These are phyloP conservation scores for Lathamus discolor DNA, from an alignment of 2,113 vertebrate genomes.

Conservation along the genomic window DNA sequence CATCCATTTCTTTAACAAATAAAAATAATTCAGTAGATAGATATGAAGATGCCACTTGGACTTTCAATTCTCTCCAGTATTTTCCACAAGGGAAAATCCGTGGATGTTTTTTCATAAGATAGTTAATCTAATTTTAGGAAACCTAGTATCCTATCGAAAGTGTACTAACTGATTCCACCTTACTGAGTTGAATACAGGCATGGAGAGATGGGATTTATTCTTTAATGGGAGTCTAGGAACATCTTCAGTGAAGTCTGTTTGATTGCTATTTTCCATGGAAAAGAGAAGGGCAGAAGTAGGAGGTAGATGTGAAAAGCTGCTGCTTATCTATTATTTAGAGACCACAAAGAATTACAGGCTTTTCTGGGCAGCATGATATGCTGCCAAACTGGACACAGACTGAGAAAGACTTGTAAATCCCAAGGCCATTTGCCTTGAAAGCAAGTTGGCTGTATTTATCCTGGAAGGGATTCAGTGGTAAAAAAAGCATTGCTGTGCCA, in stretches of 20 bases:
- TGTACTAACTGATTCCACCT: not conserved
- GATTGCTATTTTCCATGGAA: not conserved
- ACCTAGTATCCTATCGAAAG: not conserved
- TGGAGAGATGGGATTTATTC: not conserved
- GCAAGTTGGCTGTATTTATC: not conserved
- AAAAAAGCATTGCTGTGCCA: not conserved
- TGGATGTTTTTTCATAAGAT: not conserved
- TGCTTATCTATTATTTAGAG: not conserved
- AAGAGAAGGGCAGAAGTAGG: not conserved
- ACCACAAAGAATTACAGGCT: not conserved
- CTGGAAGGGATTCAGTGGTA: not conserved
- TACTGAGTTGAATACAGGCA: not conserved
- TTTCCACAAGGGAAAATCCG: not conserved
- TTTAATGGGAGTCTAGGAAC: not conserved
- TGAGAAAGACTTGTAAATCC: not conserved
- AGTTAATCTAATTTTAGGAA: not conserved
- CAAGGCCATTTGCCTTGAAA: not conserved
- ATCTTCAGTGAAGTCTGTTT: not conserved
- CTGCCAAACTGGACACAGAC: not conserved
- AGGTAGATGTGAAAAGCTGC: not conserved
- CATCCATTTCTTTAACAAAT: not conserved
- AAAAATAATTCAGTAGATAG: not conserved
- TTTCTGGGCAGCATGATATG: not conserved
- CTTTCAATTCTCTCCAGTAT: not conserved
- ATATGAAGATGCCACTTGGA: not conserved